Percentiles rank a stretch among this genome's conserved stretches.
These are phyloP conservation scores for Eriosoma lanigerum DNA, from an alignment of 1,140 invertebrate genomes.

Conservation along the genomic window DNA sequence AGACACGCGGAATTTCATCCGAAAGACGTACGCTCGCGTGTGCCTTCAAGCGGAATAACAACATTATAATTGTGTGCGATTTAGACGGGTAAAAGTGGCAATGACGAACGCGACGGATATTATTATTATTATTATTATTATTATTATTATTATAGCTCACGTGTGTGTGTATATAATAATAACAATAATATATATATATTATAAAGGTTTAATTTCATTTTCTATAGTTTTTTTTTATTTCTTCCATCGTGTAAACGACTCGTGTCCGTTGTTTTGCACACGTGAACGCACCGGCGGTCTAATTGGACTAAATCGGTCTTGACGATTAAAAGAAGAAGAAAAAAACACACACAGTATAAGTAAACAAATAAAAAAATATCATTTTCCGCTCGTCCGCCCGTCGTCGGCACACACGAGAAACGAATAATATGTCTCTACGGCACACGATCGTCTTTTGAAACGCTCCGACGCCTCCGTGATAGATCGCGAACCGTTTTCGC, in stretches of 20 bases:
- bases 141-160: too few relatives aligned
- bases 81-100: too few relatives aligned
- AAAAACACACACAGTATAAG: not conserved
- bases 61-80: too few relatives aligned
- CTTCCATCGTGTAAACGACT: slow-evolving; percentile 18
- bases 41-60: too few relatives aligned
- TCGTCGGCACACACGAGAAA: not conserved
- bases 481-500: slow-evolving; percentile 5
- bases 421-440: too few relatives aligned
- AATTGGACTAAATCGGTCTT: slow-evolving; percentile 44
- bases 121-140: too few relatives aligned
- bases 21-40: too few relatives aligned
- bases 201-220: not conserved
- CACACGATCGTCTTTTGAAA: not conserved
- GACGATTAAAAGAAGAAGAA: slow-evolving; percentile 13
- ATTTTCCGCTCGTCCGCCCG: not conserved
- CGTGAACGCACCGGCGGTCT: slow-evolving; percentile 30
- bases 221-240: slow-evolving; percentile 1
- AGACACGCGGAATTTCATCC: too few relatives aligned
- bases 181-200: too few relatives aligned
- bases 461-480: slow-evolving; percentile 20
- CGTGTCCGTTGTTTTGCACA: slow-evolving; percentile 25
- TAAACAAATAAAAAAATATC: not conserved
- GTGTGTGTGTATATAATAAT: too few relatives aligned
- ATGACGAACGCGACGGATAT: too few relatives aligned